A percentile compares a stretch with the other conserved stretches of the same genome.
phyloP scores from a whole-genome alignment of 2,888 invertebrate species.

The Athripsodes cinereus region DNA sequence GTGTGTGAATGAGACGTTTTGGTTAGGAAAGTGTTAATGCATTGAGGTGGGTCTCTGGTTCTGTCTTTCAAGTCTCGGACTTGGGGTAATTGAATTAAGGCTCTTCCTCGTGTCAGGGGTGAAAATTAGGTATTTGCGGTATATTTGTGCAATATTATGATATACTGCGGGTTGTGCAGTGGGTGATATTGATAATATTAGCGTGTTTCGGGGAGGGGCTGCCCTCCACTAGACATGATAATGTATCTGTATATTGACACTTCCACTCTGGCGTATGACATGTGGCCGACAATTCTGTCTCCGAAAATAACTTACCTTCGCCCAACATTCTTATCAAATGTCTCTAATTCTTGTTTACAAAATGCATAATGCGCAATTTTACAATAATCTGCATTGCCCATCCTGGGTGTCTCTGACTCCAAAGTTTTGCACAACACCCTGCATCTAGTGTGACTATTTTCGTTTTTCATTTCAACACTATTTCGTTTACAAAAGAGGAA shows the following conservation, averaged over 20 bases:
- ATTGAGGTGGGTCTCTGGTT: slow-evolving; percentile 41
- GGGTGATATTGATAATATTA: neutral
- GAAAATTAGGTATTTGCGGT: too few species aligned
- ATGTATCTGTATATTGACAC: slow-evolving; percentile 18
- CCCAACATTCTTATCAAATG: neutral
- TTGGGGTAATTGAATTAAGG: slow-evolving; percentile 44
- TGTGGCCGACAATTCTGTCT: slow-evolving; percentile 11
- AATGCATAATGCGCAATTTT: neutral
- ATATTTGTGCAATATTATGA: too few species aligned
- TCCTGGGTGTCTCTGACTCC: too few species aligned
- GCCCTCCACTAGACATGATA: neutral
- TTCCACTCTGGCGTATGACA: slow-evolving; percentile 19
- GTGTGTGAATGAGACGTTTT: slow-evolving; percentile 18
- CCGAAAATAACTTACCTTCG: neutral
- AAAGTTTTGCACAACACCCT: too few species aligned
- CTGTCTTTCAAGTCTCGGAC: slow-evolving; percentile 34
- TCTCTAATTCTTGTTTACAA: neutral
- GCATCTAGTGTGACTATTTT: too few species aligned
- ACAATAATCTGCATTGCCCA: neutral
- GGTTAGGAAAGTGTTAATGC: slow-evolving; percentile 32
- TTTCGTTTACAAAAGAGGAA: too few species aligned
- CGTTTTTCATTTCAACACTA: too few species aligned
- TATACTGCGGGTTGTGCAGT: too few species aligned
- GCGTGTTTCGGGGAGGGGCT: slow-evolving; percentile 21
- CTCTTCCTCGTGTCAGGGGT: slow-evolving; percentile 8